A percentile compares a stretch with the other conserved stretches of the same genome.
phyloP scores from a whole-genome alignment of 2,888 invertebrate species.

The Pandemis cinnamomeana region DNA sequence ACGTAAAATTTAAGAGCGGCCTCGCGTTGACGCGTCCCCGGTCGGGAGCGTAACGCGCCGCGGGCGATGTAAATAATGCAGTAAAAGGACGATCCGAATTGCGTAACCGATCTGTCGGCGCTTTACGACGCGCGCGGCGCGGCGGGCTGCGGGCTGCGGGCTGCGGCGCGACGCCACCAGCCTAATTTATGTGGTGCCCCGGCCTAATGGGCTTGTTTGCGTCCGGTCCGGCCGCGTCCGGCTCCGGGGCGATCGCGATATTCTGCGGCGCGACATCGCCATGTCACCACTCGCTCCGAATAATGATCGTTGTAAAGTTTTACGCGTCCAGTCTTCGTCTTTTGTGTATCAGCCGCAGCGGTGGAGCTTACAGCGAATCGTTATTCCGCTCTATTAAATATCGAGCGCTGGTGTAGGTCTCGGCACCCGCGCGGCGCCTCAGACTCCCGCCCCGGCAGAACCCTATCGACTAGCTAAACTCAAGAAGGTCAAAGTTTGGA shows the following conservation, averaged over 20 bases:
- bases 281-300: background rate
- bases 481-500: background rate
- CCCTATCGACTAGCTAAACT: background rate
- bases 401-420: background rate
- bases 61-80: slow-evolving; percentile 12
- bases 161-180: slow-evolving; percentile 7
- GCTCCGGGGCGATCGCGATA: background rate
- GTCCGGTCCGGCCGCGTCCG: slow-evolving; percentile 27
- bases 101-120: slow-evolving; percentile 18
- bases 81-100: slow-evolving; percentile 16
- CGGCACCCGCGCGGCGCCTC: no score
- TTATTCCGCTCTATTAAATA: slow-evolving; percentile 19
- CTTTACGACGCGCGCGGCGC: slow-evolving; percentile 6
- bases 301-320: slow-evolving; percentile 22
- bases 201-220: slow-evolving; percentile 39
- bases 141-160: background rate
- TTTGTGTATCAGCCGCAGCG: slow-evolving; percentile 5
- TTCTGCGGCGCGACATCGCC: background rate
- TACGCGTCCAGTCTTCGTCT: slow-evolving; percentile 17
- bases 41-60: slow-evolving; percentile 26
- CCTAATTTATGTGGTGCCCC: slow-evolving; percentile 31
- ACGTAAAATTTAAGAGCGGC: slow-evolving; percentile 33
- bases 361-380: background rate
- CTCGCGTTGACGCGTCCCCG: background rate
- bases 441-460: background rate